Percentiles rank a stretch among this genome's conserved stretches.
These are phyloP conservation scores for Xenops minutus DNA, from an alignment of 2,797 vertebrate species.

Conservation along the genomic window DNA sequence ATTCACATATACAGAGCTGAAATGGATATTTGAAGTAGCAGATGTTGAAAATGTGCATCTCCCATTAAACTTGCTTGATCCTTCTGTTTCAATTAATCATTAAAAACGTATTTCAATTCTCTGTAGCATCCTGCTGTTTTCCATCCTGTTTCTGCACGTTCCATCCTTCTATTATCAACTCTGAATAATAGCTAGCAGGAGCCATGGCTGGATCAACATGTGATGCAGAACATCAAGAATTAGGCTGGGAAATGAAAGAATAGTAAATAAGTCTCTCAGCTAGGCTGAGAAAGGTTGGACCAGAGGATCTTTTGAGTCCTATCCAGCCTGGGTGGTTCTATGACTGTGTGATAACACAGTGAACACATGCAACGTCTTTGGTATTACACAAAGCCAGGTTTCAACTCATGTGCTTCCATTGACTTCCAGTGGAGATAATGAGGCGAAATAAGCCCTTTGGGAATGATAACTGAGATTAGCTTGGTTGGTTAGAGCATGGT, in stretches of 20 bases:
- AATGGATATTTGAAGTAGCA: background rate
- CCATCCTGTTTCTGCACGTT: background rate
- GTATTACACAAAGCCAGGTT: background rate
- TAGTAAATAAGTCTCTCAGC: background rate
- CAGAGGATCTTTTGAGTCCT: background rate
- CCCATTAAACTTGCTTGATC: background rate
- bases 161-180: background rate
- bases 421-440: background rate
- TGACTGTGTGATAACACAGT: accelerated
- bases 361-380: background rate
- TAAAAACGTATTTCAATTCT: background rate
- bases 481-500: background rate
- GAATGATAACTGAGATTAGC: background rate
- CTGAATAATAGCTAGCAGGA: background rate
- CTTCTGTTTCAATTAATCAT: background rate
- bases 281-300: background rate
- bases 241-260: background rate
- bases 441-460: background rate
- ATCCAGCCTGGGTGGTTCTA: no score
- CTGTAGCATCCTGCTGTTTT: background rate
- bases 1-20: background rate
- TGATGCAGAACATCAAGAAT: background rate
- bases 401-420: background rate
- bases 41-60: background rate
- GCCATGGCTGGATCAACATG: background rate